Percentiles rank a stretch among this genome's conserved stretches.
Conservation (phyloP, 2,113 vertebrate species). For the Perca flavescens region DNA sequence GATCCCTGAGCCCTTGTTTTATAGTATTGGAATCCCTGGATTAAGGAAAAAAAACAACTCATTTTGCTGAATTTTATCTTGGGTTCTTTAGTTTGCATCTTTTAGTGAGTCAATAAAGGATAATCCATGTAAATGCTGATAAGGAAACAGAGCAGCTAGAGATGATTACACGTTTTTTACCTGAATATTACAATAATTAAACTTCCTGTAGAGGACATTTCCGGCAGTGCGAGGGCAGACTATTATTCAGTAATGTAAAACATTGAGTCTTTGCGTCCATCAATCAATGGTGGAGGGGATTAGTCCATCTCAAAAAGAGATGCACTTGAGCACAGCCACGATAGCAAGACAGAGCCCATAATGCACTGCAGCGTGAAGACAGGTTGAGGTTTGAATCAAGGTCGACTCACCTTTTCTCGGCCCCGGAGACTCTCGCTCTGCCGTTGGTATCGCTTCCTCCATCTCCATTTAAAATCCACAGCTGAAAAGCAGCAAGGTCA, state of each 20-base stretch:
- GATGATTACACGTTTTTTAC: background rate
- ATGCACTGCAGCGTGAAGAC: conserved; percentile 34
- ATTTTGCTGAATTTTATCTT: conserved; percentile 17
- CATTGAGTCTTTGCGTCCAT: background rate
- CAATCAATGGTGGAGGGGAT: background rate
- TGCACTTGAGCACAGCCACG: background rate
- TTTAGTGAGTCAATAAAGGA: conserved; percentile 3
- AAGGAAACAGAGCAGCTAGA: background rate
- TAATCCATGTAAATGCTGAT: conserved; percentile 9
- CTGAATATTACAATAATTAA: background rate
- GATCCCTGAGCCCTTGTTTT: background rate
- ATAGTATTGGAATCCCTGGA: background rate
- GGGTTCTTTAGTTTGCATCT: background rate
- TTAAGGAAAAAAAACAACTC: background rate
- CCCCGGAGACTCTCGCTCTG: conserved; percentile 1
- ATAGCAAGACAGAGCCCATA: conserved; percentile 5
- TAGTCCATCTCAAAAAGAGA: background rate
- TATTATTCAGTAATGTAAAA: background rate
- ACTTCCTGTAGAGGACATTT: background rate
- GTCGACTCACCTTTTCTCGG: conserved; percentile 23
- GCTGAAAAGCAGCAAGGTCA: conserved; percentile 48
- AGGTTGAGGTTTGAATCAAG: conserved; percentile 43
- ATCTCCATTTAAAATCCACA: conserved; percentile 42
- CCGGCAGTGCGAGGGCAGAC: background rate
- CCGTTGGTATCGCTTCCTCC: background rate